Conservation (phyloP, 2,888 invertebrate genomes). For the Melanophora roralis region DNA sequence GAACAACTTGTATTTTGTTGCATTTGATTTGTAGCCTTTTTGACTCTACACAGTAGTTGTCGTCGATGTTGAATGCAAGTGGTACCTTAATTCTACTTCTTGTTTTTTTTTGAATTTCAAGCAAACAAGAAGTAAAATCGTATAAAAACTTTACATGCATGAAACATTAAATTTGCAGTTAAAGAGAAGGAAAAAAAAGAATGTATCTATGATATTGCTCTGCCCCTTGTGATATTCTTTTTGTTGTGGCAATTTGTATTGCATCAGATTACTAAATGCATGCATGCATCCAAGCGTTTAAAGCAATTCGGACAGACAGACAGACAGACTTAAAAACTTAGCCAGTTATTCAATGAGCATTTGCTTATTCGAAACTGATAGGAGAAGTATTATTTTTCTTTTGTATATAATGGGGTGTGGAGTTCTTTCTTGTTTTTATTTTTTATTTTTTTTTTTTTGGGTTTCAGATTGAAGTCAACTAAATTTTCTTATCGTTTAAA, state of each 20-base stretch:
- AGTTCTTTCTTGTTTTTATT: neutral
- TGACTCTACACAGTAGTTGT: conserved; percentile 44
- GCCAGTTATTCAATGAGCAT: neutral
- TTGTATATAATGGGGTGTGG: conserved; percentile 23
- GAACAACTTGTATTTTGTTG: conserved; percentile 19
- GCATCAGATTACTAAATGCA: conserved; percentile 57
- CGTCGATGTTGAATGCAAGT: conserved; percentile 39
- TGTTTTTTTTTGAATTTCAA: neutral
- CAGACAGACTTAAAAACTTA: neutral
- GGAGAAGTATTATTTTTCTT: neutral
- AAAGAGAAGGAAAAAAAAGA: conserved; percentile 37
- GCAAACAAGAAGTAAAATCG: conserved; percentile 31
- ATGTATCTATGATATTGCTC: neutral
- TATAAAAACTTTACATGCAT: conserved; percentile 53
- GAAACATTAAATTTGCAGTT: conserved; percentile 58
- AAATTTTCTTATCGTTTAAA: conserved; percentile 64
- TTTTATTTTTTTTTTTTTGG: neutral
- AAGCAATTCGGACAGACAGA: neutral
- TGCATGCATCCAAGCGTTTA: conserved; percentile 46
- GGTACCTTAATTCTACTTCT: conserved; percentile 34
- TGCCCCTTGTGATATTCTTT: conserved; percentile 51
- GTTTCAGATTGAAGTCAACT: conserved; percentile 15
- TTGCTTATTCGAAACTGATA: neutral
- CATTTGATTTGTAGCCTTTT: conserved; percentile 10
- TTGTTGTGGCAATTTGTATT: conserved; percentile 61